phyloP scores from a whole-genome alignment of 1,140 invertebrate genomes.

The Leptinotarsa undecemlineata region DNA sequence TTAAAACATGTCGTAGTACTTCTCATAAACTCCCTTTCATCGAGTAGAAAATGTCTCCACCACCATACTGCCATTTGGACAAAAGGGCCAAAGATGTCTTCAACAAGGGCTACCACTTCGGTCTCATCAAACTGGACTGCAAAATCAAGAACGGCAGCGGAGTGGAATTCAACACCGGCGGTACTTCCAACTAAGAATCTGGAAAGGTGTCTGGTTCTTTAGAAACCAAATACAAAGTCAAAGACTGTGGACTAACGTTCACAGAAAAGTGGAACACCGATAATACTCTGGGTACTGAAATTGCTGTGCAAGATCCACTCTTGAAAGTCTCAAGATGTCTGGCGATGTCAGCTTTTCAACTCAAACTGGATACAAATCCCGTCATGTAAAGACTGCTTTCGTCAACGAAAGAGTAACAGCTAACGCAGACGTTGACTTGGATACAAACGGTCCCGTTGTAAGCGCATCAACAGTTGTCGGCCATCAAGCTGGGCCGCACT shows the following conservation, averaged over 20 bases:
- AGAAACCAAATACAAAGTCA: conserved; percentile 93
- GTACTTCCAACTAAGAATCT: conserved; percentile 86
- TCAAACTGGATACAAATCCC: conserved; percentile 89
- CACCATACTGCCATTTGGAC: conserved; percentile 92
- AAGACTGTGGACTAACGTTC: conserved; percentile 92
- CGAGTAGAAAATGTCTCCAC: conserved; percentile 77
- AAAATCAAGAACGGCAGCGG: conserved; percentile 92
- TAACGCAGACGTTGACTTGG: conserved; percentile 89
- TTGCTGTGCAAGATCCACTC: conserved; percentile 89
- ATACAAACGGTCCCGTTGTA: conserved; percentile 82
- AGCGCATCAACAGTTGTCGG: conserved; percentile 83
- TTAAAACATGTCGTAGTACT: too few species aligned
- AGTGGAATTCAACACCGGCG: conserved; percentile 89
- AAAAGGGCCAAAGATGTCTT: conserved; percentile 96
- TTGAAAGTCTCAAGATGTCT: conserved; percentile 85
- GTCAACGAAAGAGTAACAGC: conserved; percentile 84
- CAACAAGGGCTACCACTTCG: conserved; percentile 95
- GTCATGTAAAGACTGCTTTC: conserved; percentile 85
- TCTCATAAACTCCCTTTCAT: neutral
- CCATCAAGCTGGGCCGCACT: too few species aligned
- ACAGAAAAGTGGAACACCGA: conserved; percentile 99
- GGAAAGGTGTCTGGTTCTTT: conserved; percentile 88
- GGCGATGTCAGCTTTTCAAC: conserved; percentile 93
- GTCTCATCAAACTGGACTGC: conserved; percentile 89
- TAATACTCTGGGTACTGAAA: conserved; percentile 90